A percentile compares a stretch with the other conserved stretches of the same genome.
These are phyloP conservation scores for Tyrophagus putrescentiae DNA, from an alignment of 1,140 invertebrate genomes.

Conservation along the genomic window DNA sequence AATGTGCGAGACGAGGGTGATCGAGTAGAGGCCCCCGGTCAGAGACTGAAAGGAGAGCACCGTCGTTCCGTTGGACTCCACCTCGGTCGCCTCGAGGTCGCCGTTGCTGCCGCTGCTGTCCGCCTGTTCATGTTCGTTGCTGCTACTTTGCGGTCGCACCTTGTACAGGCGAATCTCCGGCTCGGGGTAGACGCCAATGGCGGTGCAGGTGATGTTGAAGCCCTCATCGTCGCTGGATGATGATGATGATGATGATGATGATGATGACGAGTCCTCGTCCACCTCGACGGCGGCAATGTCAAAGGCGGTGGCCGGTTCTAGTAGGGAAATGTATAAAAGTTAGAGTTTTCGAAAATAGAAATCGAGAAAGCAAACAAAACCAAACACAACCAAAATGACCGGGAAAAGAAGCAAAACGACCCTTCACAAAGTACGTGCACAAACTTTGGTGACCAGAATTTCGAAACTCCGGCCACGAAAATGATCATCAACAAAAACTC, in stretches of 20 bases:
- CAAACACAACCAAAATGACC: neutral
- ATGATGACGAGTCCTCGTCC: too few species aligned
- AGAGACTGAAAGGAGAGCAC: slow-evolving; percentile 9
- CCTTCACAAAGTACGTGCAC: too few species aligned
- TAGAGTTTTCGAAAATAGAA: neutral
- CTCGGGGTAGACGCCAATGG: slow-evolving; percentile 16
- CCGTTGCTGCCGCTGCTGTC: neutral
- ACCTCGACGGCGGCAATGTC: slow-evolving; percentile 7
- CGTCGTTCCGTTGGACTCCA: slow-evolving; percentile 2
- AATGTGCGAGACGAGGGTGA: slow-evolving; percentile 1
- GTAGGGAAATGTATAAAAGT: neutral
- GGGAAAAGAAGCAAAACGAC: neutral
- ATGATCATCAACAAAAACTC: neutral
- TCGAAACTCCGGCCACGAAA: too few species aligned
- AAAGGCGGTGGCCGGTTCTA: slow-evolving; percentile 16
- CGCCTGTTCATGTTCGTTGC: neutral
- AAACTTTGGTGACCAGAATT: too few species aligned
- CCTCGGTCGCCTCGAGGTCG: neutral
- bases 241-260: too few species aligned
- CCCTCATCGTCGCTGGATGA: slow-evolving; percentile 10
- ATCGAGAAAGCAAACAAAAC: neutral
- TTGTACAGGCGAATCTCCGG: slow-evolving; percentile 13
- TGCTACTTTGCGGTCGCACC: neutral
- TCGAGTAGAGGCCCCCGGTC: slow-evolving; percentile 4
- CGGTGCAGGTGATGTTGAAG: slow-evolving; percentile 11